Conservation (phyloP, 2,888 invertebrate genomes). For the Papilio elwesi region DNA sequence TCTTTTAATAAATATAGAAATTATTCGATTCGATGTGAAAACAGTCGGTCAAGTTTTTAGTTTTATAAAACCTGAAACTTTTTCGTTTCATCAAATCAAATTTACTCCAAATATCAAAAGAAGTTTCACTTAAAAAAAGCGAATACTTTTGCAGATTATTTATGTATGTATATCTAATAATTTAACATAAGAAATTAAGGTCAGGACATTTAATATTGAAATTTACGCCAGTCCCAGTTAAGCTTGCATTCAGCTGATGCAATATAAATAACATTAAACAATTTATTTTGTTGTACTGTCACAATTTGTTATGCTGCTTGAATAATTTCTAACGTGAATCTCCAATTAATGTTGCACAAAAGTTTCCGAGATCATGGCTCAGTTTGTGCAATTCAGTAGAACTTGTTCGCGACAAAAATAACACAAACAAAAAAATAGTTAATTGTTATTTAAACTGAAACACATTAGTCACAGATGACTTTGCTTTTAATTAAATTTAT, state of each 20-base stretch:
- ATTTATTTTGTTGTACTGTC: neutral
- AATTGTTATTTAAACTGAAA: constrained; percentile 7
- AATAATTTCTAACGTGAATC: constrained; percentile 18
- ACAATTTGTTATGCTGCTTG: neutral
- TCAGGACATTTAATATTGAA: constrained; percentile 1
- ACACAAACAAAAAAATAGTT: constrained; percentile 1
- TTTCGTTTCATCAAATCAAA: too few relatives aligned
- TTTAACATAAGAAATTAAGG: neutral
- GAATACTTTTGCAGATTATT: neutral
- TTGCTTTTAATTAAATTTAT: neutral
- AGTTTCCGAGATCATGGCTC: constrained; percentile 8
- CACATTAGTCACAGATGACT: constrained; percentile 16
- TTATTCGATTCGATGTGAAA: too few relatives aligned
- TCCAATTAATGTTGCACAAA: constrained; percentile 12
- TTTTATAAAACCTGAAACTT: too few relatives aligned
- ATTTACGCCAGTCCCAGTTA: neutral
- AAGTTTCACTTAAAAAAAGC: too few relatives aligned
- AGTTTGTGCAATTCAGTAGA: constrained; percentile 16
- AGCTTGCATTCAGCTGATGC: neutral
- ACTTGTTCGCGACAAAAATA: constrained; percentile 22
- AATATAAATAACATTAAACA: neutral
- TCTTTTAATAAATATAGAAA: too few relatives aligned
- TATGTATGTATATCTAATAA: neutral
- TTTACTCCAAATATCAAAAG: too few relatives aligned
- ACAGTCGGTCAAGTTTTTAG: too few relatives aligned